Evolutionary conservation across 2,888 invertebrate genomes (phyloP).

Genomic region (Sisyra terminalis): DNA sequence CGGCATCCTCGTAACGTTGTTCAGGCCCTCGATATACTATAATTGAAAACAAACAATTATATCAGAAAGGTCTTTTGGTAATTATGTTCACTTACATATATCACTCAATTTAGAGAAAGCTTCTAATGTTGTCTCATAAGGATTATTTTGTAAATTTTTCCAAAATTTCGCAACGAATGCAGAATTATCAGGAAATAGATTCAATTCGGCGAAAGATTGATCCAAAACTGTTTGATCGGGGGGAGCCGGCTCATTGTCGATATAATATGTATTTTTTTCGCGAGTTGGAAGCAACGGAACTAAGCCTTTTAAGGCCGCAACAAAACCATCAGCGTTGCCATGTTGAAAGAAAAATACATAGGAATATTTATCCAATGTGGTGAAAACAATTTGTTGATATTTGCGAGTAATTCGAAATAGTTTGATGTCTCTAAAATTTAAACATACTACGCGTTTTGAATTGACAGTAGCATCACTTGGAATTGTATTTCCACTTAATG

Average conservation of each 20-base stretch:
- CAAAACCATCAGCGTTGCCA: conserved; percentile 68
- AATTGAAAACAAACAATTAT: conserved; percentile 8
- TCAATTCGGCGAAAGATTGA: conserved; percentile 74
- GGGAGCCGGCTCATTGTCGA: conserved; percentile 36
- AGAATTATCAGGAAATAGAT: conserved; percentile 57
- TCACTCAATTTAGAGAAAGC: conserved; percentile 78
- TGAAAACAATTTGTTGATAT: conserved; percentile 41
- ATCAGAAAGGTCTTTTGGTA: conserved; percentile 11
- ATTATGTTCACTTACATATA: conserved; percentile 35
- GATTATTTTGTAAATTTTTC: conserved; percentile 43
- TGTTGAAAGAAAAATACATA: conserved; percentile 77
- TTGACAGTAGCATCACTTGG: conserved; percentile 23
- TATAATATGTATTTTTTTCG: conserved; percentile 53
- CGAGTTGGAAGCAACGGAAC: conserved; percentile 49
- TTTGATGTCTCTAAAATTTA: conserved; percentile 44
- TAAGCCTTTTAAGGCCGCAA: conserved; percentile 41
- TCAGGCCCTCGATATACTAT: conserved; percentile 45
- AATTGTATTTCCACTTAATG: conserved; percentile 34
- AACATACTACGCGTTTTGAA: conserved; percentile 32
- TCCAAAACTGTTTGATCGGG: conserved; percentile 50
- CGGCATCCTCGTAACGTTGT: conserved; percentile 41
- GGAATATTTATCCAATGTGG: conserved; percentile 51
- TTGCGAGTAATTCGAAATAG: conserved; percentile 41
- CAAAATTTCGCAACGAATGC: conserved; percentile 49
- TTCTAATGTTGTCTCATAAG: conserved; percentile 69